Percentiles rank a stretch among this genome's conserved stretches.
These are phyloP conservation scores for Varanus komodoensis DNA, from an alignment of 2,113 vertebrate species.

Conservation along the genomic window DNA sequence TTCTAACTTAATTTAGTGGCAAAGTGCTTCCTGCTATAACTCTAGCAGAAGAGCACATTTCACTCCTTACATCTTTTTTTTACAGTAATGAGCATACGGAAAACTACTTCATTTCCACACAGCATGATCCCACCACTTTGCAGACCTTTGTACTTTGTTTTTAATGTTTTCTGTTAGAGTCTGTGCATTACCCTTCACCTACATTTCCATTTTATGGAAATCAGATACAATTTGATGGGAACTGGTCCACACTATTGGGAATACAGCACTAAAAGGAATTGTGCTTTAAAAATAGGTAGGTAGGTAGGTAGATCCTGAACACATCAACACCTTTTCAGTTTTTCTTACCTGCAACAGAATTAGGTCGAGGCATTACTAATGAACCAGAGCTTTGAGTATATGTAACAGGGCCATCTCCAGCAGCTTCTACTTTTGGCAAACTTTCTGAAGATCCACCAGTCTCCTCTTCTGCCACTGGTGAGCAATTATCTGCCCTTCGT, in stretches of 20 bases:
- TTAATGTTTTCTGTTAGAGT: background rate
- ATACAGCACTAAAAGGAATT: background rate
- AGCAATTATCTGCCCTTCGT: conserved; percentile 91
- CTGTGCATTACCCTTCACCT: background rate
- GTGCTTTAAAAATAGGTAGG: background rate
- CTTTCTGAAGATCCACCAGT: conserved; percentile 74
- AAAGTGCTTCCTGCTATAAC: background rate
- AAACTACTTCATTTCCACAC: background rate
- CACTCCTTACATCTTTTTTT: background rate
- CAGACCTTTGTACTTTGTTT: background rate
- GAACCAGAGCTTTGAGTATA: conserved; percentile 86
- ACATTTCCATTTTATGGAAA: background rate
- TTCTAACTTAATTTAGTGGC: background rate
- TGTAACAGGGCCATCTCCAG: conserved; percentile 85
- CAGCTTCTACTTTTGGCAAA: conserved; percentile 78
- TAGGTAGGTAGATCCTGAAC: background rate
- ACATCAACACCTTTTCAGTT: background rate
- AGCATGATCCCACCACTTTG: background rate
- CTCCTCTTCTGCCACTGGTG: conserved; percentile 96
- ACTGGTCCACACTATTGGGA: background rate
- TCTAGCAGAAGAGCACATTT: background rate
- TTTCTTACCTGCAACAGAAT: conserved; percentile 96
- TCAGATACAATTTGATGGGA: background rate
- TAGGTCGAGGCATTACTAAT: conserved; percentile 95
- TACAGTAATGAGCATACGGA: background rate